Percentiles rank a stretch among this genome's conserved stretches.
phyloP scores from a whole-genome alignment of 2,113 vertebrate genomes.

The Caloenas nicobarica region DNA sequence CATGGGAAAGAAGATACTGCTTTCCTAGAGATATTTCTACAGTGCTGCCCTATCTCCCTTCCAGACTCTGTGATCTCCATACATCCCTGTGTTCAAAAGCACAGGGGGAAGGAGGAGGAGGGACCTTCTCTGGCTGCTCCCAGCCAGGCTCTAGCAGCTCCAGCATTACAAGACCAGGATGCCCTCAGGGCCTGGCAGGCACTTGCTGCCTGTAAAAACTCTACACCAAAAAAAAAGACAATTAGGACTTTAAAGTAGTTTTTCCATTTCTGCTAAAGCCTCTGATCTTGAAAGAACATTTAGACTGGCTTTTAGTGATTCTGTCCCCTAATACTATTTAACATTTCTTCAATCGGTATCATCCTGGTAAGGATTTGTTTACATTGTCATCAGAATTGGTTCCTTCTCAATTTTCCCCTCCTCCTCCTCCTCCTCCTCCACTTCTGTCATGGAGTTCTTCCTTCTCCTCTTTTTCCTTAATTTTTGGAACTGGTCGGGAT shows the following conservation, averaged over 20 bases:
- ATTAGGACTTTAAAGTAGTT: slow-evolving; percentile 43
- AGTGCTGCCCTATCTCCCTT: not conserved
- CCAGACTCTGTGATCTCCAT: not conserved
- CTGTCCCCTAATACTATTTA: not conserved
- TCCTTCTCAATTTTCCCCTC: not conserved
- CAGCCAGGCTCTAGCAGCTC: not conserved
- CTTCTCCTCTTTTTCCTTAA: not conserved
- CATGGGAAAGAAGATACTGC: not conserved
- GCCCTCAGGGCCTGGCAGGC: not conserved
- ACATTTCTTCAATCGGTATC: not conserved
- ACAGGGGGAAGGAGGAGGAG: not conserved
- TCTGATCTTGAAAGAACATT: slow-evolving; percentile 47
- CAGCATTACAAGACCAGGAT: not conserved
- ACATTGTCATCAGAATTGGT: not conserved
- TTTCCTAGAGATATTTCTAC: not conserved
- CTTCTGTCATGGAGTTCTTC: not conserved
- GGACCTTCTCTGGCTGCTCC: not conserved
- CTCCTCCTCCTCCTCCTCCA: not conserved
- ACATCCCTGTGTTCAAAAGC: not conserved
- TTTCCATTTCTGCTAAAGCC: not conserved
- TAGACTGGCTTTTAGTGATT: slow-evolving; percentile 10
- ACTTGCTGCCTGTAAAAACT: not conserved
- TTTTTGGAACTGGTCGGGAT: not conserved
- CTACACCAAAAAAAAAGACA: not conserved
- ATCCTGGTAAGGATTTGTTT: not conserved